A percentile compares a stretch with the other conserved stretches of the same genome.
phyloP scores from a whole-genome alignment of 2,888 invertebrate genomes.

The Phaonia tiefii region DNA sequence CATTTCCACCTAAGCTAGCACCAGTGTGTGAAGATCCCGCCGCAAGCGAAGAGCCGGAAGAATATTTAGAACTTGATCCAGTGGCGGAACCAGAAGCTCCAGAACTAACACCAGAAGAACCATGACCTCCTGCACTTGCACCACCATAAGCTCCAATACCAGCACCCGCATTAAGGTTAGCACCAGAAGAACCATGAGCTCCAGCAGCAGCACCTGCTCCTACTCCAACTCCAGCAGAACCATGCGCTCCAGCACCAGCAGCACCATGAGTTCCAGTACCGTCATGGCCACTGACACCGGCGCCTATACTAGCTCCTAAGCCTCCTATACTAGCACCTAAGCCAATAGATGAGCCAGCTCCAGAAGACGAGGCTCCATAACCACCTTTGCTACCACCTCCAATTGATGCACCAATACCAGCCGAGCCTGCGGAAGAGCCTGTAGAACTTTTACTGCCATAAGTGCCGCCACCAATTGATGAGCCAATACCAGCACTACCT shows the following conservation, averaged over 20 bases:
- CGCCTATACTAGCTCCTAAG: conserved; percentile 34
- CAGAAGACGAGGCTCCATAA: neutral
- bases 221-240: neutral
- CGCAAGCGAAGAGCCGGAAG: neutral
- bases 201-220: neutral
- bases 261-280: neutral
- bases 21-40: no score
- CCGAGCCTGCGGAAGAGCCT: no score
- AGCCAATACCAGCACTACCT: no score
- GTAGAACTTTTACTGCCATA: no score
- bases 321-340: conserved; percentile 10
- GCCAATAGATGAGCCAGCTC: neutral
- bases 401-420: neutral
- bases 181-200: neutral
- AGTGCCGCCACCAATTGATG: no score
- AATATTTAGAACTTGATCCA: neutral
- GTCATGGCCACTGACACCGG: neutral
- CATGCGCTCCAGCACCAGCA: conserved; percentile 9
- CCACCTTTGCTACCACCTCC: conserved; percentile 5
- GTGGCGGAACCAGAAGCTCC: neutral
- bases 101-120: conserved; percentile 9
- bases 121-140: neutral
- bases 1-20: neutral
- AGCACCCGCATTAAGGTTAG: neutral
- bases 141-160: conserved; percentile 13